phyloP scores from a whole-genome alignment of 2,797 vertebrate genomes.

The Onychomys leucogaster region DNA sequence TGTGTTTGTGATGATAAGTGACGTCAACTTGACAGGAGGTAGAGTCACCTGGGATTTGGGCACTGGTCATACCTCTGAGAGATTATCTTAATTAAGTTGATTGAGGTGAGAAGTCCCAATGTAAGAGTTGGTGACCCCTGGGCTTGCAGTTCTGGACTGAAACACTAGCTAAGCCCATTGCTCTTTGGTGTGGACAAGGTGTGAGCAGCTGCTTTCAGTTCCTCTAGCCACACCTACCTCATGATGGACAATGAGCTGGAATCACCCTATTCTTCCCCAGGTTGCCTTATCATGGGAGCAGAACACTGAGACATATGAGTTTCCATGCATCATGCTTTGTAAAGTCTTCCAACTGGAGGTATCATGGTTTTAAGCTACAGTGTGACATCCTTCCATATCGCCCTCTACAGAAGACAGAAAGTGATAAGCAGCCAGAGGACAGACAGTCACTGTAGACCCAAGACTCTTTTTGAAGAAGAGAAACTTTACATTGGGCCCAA shows the following conservation, averaged over 20 bases:
- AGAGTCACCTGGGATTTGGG: not conserved
- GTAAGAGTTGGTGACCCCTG: not conserved
- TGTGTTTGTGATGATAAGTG: not conserved
- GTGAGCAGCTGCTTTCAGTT: not conserved
- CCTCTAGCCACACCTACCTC: not conserved
- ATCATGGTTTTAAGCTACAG: not conserved
- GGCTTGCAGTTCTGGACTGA: not conserved
- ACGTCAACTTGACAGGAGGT: fast-evolving
- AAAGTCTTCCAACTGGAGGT: not conserved
- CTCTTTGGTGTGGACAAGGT: not conserved
- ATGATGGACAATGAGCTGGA: not conserved
- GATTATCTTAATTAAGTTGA: not conserved
- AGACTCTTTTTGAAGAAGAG: not conserved
- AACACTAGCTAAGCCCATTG: no score
- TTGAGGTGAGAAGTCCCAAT: not conserved
- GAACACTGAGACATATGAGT: not conserved
- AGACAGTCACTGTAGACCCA: not conserved
- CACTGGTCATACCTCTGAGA: not conserved
- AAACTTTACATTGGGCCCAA: not conserved
- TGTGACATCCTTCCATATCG: not conserved
- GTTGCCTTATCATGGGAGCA: not conserved
- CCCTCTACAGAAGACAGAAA: not conserved
- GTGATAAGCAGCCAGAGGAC: not conserved
- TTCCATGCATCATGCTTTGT: not conserved
- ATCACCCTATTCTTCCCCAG: not conserved